Percentiles rank a stretch among this genome's conserved stretches.
Evolutionary conservation across 2,797 vertebrate genomes (phyloP).

Genomic region (Neosilurus mollespiculum): DNA sequence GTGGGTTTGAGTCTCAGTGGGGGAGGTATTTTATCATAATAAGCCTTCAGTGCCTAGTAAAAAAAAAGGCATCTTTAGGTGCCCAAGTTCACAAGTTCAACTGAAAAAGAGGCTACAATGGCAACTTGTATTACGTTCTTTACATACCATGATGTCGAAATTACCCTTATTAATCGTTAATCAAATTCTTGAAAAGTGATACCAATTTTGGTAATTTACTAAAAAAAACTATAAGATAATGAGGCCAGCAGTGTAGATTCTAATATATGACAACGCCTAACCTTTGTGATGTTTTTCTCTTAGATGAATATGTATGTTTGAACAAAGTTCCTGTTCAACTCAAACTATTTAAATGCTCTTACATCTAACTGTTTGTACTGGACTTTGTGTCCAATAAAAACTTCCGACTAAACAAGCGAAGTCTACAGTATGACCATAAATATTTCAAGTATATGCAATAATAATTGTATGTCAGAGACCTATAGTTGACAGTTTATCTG

Average conservation of each 20-base stretch:
- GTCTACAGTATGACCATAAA: not conserved
- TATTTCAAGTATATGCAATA: not conserved
- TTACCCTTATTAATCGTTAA: not conserved
- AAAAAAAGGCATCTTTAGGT: not conserved
- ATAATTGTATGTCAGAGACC: constrained; percentile 8
- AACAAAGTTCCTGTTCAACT: not conserved
- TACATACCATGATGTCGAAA: not conserved
- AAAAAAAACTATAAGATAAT: not conserved
- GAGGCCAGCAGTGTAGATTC: not conserved
- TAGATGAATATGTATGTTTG: not conserved
- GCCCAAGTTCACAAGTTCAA: constrained; percentile 17
- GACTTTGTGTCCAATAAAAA: not conserved
- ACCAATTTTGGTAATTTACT: not conserved
- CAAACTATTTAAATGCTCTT: not conserved
- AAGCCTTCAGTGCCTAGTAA: not conserved
- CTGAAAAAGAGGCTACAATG: constrained; percentile 8
- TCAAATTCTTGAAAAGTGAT: not conserved
- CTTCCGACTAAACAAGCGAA: not conserved
- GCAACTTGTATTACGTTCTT: not conserved
- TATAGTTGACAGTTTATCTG: constrained; percentile 3
- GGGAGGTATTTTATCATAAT: not conserved
- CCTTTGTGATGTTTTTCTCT: not conserved
- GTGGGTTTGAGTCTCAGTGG: constrained; percentile 52
- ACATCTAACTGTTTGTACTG: no score
- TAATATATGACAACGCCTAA: not conserved